Conservation (phyloP, 2,888 invertebrate species). For the Cyaniris semiargus region DNA sequence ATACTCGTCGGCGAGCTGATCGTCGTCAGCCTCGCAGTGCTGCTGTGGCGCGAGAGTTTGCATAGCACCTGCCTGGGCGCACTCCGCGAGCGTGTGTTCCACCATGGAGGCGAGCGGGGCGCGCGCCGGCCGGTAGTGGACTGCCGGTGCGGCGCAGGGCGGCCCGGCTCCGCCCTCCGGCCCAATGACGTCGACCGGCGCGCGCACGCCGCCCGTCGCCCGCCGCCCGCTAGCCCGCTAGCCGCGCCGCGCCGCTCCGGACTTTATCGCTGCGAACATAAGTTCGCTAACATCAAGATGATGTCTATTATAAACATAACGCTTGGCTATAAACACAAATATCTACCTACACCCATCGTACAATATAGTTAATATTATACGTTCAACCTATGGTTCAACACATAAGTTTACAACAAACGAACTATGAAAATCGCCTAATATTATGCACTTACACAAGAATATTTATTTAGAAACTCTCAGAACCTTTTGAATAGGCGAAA, state of each 20-base stretch:
- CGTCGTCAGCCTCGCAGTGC: constrained; percentile 68
- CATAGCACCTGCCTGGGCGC: constrained; percentile 80
- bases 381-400: no score
- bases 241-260: constrained; percentile 48
- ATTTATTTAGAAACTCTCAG: no score
- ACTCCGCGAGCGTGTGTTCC: constrained; percentile 79
- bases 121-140: constrained; percentile 73
- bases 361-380: no score
- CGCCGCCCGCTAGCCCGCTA: constrained; percentile 47
- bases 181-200: constrained; percentile 71
- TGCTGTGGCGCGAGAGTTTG: constrained; percentile 75
- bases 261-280: constrained; percentile 59
- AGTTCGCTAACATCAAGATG: constrained; percentile 63
- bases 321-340: constrained; percentile 40
- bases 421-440: not conserved
- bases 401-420: not conserved
- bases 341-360: constrained; percentile 37
- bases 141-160: constrained; percentile 69
- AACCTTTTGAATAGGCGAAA: no score
- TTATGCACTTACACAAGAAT: no score
- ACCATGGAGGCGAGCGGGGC: constrained; percentile 80
- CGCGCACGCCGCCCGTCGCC: constrained; percentile 53
- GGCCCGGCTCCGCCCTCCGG: constrained; percentile 73
- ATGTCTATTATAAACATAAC: constrained; percentile 65
- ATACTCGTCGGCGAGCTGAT: constrained; percentile 92